Evolutionary conservation across 64 coral and sea anemone species (phyloP), one percentile per base, ranked within the genome.

Genomic region (Pocillopora verrucosa): DNA sequence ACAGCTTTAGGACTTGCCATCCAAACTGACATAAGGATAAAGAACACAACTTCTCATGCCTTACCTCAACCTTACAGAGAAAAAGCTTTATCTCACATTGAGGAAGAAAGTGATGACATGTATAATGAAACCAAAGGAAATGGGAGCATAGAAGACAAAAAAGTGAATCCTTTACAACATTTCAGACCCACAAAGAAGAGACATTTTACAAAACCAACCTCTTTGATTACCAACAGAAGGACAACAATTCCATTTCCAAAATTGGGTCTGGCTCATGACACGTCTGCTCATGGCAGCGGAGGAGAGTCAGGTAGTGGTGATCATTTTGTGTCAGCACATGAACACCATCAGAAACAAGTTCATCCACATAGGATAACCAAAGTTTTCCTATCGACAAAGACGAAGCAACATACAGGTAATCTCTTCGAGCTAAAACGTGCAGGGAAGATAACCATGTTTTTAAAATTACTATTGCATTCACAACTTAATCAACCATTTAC

Each of bases 241-340:
- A 85, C 82, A n/a, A 57, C 61, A 4, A 72, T 72, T 85, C 62
- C 82, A 56, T 1, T 9, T 20, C 16, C 11, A 22, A 45, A 77
- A 45, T 77, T 45, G 9, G 35, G 56, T 63, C 38, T 4, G 56
- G 25, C 26, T 36, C 79, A 70, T 20, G 19, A n/a, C 30, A 24
- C 17, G 82, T 20, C 64, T 30, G 30, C 30, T 72, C 24, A 20
- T 16, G 45, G 82, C 35, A 68, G 82, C 17, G 82, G 82, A 15
- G 82, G 72, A 22, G 65, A 16, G 35, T 85, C 82, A 22, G 82
- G 82, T 1, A 85, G 82, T 34, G 64, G 82, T 24, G 82, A 72
- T 16, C 13, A 56, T 36, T 11, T 14, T 13, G 16, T 38, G 12
- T 19, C 36, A 56, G 13, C 2, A 4, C 9, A 4, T 19, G 26